Evolutionary conservation across 2,888 invertebrate genomes (phyloP).

Genomic region (Lissonota sp.): DNA sequence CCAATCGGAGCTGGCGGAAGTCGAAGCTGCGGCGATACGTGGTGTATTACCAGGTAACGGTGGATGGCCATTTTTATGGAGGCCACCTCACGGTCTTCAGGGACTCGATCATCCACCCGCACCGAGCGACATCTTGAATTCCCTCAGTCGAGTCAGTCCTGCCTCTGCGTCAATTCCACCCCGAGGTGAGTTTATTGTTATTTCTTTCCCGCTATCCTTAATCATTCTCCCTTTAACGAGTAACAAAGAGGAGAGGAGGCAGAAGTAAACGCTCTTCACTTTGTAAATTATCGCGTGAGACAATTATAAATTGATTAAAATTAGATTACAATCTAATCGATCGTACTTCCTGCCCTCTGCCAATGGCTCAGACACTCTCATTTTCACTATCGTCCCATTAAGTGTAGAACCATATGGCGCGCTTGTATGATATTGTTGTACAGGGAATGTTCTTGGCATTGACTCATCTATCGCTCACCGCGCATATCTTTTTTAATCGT

Average conservation of each 20-base stretch:
- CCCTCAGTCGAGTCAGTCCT: conserved; percentile 80
- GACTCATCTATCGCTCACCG: conserved; percentile 46
- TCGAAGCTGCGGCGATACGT: conserved; percentile 78
- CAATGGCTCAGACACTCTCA: conserved; percentile 11
- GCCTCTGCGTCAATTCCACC: conserved; percentile 80
- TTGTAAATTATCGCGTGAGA: conserved; percentile 9
- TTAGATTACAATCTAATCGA: conserved; percentile 45
- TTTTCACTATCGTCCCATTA: conserved; percentile 24
- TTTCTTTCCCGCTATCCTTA: conserved; percentile 5
- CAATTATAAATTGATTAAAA: conserved; percentile 56
- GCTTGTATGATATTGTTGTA: not conserved
- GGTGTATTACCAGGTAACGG: conserved; percentile 78
- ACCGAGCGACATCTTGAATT: conserved; percentile 77
- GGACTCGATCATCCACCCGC: conserved; percentile 80
- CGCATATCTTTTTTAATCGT: conserved; percentile 35
- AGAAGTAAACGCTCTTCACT: conserved; percentile 16
- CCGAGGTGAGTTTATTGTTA: conserved; percentile 76
- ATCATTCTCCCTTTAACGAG: conserved; percentile 24
- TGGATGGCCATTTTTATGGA: conserved; percentile 83
- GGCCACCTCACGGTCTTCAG: conserved; percentile 79
- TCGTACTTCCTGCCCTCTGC: not conserved
- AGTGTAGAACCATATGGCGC: conserved; percentile 50
- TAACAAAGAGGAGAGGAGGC: conserved; percentile 36
- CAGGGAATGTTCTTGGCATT: conserved; percentile 21
- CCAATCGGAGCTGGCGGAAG: conserved; percentile 77